Conservation (phyloP, 2,113 vertebrate species). For the Rousettus leschenaultii region DNA sequence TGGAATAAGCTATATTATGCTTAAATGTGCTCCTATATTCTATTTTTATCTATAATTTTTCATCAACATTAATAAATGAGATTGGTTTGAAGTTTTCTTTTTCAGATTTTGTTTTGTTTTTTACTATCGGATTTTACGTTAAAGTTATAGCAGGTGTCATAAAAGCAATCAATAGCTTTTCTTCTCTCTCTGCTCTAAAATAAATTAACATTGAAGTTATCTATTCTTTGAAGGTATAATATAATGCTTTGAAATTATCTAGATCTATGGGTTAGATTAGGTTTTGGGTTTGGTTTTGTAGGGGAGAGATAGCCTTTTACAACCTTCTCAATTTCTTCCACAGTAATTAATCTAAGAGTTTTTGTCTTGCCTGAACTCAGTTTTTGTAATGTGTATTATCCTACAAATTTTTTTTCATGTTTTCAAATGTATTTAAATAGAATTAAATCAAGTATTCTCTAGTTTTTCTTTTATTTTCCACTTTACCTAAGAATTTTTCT, state of each 20-base stretch:
- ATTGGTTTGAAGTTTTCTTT: not conserved
- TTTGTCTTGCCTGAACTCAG: not conserved
- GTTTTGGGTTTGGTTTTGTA: not conserved
- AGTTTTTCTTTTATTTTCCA: not conserved
- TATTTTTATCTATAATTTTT: conserved; percentile 3
- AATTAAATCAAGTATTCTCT: not conserved
- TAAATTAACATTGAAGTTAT: not conserved
- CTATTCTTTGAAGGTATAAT: not conserved
- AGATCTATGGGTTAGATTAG: not conserved
- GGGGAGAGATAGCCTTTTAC: not conserved
- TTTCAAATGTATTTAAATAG: not conserved
- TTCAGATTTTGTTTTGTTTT: not conserved
- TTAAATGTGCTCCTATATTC: not conserved
- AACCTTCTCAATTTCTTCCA: not conserved
- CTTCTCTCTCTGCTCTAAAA: not conserved
- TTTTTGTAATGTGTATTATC: not conserved
- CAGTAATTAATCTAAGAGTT: not conserved
- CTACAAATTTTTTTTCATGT: not conserved
- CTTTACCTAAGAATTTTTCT: not conserved
- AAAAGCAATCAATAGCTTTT: not conserved
- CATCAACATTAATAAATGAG: not conserved
- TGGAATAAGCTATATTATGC: not conserved
- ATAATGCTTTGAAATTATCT: not conserved
- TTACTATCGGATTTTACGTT: not conserved
- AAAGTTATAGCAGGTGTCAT: not conserved